A percentile compares a stretch with the other conserved stretches of the same genome.
phyloP scores from a whole-genome alignment of 2,797 vertebrate species.

The Cyprinella venusta region DNA sequence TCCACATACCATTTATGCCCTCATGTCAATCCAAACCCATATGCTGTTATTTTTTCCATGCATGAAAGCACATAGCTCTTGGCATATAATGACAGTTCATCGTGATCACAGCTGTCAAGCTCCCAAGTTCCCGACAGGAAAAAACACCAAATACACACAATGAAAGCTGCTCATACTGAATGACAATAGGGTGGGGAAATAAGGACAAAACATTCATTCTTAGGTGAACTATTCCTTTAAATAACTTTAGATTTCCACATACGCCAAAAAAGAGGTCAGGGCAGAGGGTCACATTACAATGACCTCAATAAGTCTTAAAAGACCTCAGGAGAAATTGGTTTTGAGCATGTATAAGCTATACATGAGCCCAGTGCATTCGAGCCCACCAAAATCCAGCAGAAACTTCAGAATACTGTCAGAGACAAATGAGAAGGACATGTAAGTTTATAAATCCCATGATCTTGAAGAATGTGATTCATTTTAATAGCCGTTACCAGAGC shows the following conservation, averaged over 20 bases:
- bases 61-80: background rate
- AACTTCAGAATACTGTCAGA: background rate
- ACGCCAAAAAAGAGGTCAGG: background rate
- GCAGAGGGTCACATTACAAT: background rate
- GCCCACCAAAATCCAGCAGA: background rate
- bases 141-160: background rate
- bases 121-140: background rate
- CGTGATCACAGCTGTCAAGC: constrained; percentile 6
- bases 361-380: too few relatives aligned
- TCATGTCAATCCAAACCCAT: background rate
- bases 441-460: background rate
- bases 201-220: background rate
- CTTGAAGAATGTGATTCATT: background rate
- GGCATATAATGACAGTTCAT: background rate
- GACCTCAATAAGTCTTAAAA: constrained; percentile 25
- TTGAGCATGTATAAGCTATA: background rate
- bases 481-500: background rate
- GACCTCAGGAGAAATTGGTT: background rate
- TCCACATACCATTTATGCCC: background rate
- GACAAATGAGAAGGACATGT: background rate
- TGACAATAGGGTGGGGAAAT: background rate
- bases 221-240: background rate
- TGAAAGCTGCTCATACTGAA: background rate
- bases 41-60: background rate
- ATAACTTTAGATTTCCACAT: constrained; percentile 3